These are phyloP conservation scores for Leptodactylus fuscus DNA, from an alignment of 2,113 vertebrate genomes.

Conservation along the genomic window DNA sequence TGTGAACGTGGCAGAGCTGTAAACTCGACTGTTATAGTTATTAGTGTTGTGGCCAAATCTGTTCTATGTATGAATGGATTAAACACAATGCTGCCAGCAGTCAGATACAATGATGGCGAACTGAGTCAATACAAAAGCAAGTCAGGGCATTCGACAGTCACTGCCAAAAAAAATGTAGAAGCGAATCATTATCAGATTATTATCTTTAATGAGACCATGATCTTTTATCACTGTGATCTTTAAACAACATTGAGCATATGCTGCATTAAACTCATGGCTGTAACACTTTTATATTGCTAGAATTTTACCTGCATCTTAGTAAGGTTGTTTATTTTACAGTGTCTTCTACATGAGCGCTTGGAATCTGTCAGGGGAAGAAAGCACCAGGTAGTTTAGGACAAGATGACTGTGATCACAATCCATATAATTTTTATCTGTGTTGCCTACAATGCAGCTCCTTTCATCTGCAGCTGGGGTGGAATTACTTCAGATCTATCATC, in stretches of 20 bases:
- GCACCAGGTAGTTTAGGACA: constrained; percentile 23
- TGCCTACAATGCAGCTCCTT: constrained; percentile 25
- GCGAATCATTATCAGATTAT: constrained; percentile 11
- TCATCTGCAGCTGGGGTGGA: constrained; percentile 23
- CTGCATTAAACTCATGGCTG: background rate
- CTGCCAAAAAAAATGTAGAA: background rate
- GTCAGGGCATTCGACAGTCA: background rate
- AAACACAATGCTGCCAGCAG: background rate
- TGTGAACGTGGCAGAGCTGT: no score
- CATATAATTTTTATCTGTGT: constrained; percentile 18
- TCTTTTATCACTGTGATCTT: constrained; percentile 1
- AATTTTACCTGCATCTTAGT: background rate
- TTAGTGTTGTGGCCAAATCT: background rate
- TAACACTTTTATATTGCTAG: background rate
- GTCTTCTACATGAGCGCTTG: background rate
- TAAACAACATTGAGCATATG: constrained; percentile 7
- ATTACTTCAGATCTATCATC: constrained; percentile 18
- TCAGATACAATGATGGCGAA: background rate
- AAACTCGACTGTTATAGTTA: no score
- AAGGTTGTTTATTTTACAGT: constrained; percentile 14
- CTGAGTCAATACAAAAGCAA: background rate
- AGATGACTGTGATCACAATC: constrained; percentile 7
- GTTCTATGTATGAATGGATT: background rate
- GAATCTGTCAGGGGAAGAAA: constrained; percentile 5
- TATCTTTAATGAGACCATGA: constrained; percentile 17